These are phyloP conservation scores for Troilus luridus DNA, from an alignment of 2,888 invertebrate species.

Conservation along the genomic window DNA sequence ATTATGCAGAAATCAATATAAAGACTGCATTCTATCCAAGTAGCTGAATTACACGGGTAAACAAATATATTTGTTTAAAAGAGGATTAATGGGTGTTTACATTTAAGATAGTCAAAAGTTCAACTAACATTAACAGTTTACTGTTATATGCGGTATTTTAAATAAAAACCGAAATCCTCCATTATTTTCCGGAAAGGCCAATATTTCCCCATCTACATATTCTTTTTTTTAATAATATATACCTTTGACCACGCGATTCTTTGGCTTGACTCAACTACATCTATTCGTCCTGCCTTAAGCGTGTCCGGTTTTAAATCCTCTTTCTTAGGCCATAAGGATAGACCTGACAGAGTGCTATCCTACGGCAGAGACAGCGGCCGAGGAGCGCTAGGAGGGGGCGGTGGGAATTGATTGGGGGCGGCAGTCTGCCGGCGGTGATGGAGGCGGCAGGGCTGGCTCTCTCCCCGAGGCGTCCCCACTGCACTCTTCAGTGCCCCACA, in stretches of 20 bases:
- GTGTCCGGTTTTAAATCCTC: neutral
- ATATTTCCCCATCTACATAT: too few species aligned
- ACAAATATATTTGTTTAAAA: neutral
- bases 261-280: neutral
- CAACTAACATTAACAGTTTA: too few species aligned
- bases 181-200: too few species aligned
- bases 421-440: slow-evolving; percentile 56
- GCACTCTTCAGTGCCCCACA: slow-evolving; percentile 81
- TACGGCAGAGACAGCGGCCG: neutral
- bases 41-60: neutral
- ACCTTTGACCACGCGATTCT: neutral
- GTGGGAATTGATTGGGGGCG: slow-evolving; percentile 56
- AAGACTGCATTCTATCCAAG: too few species aligned
- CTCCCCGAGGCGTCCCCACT: slow-evolving; percentile 67
- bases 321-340: neutral
- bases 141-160: too few species aligned
- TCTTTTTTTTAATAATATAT: neutral
- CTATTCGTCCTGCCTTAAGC: neutral
- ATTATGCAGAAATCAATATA: too few species aligned
- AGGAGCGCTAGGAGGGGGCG: slow-evolving; percentile 57
- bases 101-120: too few species aligned
- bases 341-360: neutral
- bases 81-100: too few species aligned
- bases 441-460: slow-evolving; percentile 60
- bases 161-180: too few species aligned